phyloP scores from a whole-genome alignment of 2,113 vertebrate genomes.

The Synchiropus splendidus region DNA sequence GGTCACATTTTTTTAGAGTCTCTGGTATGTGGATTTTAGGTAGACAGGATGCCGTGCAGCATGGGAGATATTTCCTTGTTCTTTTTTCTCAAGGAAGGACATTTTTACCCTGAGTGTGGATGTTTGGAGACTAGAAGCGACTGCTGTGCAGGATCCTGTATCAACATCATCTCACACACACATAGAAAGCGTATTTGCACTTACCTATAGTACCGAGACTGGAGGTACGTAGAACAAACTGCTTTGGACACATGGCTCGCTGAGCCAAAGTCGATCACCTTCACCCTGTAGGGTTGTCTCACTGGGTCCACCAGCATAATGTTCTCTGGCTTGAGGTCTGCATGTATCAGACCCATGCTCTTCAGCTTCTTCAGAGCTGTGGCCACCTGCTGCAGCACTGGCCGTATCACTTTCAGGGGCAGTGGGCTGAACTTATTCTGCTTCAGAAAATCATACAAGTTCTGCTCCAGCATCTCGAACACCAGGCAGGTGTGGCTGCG shows the following conservation, averaged over 20 bases:
- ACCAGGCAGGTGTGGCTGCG: conserved; percentile 95
- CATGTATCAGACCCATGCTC: conserved; percentile 96
- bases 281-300: conserved; percentile 94
- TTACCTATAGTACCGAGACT: conserved; percentile 99
- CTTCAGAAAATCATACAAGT: conserved; percentile 96
- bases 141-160: neutral
- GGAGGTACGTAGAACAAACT: conserved; percentile 96
- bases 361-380: conserved; percentile 97
- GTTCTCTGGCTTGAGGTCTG: conserved; percentile 98
- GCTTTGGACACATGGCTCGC: conserved; percentile 99
- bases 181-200: conserved; percentile 12
- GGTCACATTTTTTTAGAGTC: conserved; percentile 25
- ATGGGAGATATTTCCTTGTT: conserved; percentile 47
- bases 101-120: conserved; percentile 8
- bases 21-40: conserved; percentile 37
- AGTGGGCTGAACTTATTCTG: conserved; percentile 98
- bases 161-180: neutral
- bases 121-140: neutral
- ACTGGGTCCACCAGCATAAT: conserved; percentile 99
- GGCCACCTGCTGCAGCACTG: conserved; percentile 95
- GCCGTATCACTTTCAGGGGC: conserved; percentile 94
- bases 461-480: conserved; percentile 99
- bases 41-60: conserved; percentile 54
- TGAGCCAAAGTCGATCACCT: conserved; percentile 98
- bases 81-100: conserved; percentile 30